A percentile compares a stretch with the other conserved stretches of the same genome.
Evolutionary conservation across 2,113 vertebrate genomes (phyloP).

Genomic region (Henicopernis longicauda): DNA sequence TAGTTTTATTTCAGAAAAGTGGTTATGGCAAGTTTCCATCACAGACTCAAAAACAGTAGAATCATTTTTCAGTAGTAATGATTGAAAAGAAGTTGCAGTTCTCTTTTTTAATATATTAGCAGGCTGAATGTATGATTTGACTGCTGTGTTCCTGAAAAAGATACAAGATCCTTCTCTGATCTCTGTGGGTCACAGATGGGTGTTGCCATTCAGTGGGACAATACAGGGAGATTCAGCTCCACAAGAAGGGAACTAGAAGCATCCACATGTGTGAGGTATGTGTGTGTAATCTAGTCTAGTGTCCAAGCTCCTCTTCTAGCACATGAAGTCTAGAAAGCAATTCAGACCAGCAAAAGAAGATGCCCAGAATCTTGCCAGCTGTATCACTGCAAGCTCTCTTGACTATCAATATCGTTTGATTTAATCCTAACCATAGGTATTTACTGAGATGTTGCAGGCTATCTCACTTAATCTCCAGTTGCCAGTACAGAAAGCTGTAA

Average conservation of each 20-base stretch:
- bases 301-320: neutral
- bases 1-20: neutral
- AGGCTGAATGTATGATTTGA: neutral
- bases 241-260: neutral
- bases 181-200: neutral
- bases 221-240: neutral
- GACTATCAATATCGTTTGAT: neutral
- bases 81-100: neutral
- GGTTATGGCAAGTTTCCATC: neutral
- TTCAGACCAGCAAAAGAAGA: neutral
- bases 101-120: neutral
- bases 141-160: neutral
- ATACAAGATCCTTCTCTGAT: neutral
- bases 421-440: neutral
- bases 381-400: neutral
- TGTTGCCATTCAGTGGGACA: neutral
- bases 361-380: neutral
- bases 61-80: neutral
- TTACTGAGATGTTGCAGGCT: neutral
- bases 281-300: too few relatives aligned
- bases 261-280: neutral
- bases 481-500: neutral
- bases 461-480: neutral
- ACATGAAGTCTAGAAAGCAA: neutral
- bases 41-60: neutral